Evolutionary conservation across 2,888 invertebrate species (phyloP), one percentile per base, ranked within the genome.

Genomic region (Euplagia quadripunctaria): DNA sequence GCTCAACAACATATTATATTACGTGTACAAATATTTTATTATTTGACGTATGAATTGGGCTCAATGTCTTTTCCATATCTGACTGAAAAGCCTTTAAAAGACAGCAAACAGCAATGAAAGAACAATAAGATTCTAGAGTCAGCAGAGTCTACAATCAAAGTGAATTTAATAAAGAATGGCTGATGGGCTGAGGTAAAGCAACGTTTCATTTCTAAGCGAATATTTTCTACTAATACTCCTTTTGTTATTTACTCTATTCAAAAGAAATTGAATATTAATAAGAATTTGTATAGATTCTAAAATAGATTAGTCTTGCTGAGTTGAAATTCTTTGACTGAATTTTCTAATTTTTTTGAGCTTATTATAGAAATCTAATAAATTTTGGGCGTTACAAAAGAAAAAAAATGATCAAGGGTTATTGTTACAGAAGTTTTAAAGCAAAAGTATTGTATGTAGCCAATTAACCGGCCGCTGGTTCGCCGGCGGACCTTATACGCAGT

Each of bases 221-320:
- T 43, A 41, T n/a, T 64, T 64, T 64, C 43, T n/a, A 64, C 43
- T n/a, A 43, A 64, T n/a, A 66, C n/a, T 52, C 46, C 41, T 52
- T 67, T 46, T 52, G 31, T 17, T 52, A 52, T 31, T 31, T 31
- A 31, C 20, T 41, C 41, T 17, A 17, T 52, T 51, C 67, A 67
- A 67, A 66, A 51, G 66, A 66, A 66, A 67, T 67, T 67, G 67
- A 67, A 52, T 67, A 52, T 52, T 52, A 67, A 67, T 51, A 41
- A 52, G 52, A 51, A 46, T 20, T 49, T 52, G 67, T 9, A 67
- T 41, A 51, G 14, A 6, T 14, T 49, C 5, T 17, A 41, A 52
- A 52, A 67, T 11, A 41, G 67, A 52, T 31, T 31, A 31, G 31
- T 61, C 61, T 61, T 14, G 20, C 6, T 31, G 12, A 31, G n/a